Evolutionary conservation across 2,888 invertebrate species (phyloP).

Genomic region (Folsomia manolachei): DNA sequence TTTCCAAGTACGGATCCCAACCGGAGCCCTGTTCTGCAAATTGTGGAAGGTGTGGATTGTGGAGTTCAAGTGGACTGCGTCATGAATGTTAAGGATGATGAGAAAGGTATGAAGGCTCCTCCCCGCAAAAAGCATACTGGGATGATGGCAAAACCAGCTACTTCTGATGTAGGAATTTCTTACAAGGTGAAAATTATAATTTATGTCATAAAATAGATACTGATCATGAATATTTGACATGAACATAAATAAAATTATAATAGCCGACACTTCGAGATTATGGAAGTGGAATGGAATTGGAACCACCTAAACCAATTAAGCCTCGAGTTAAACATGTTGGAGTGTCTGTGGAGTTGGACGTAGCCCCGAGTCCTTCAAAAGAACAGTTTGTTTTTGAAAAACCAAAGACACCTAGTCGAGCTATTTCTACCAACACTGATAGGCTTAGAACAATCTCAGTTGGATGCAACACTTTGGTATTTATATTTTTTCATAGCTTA

Average conservation of each 20-base stretch:
- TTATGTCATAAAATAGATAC: no score
- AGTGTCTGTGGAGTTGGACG: constrained; percentile 17
- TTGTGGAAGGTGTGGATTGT: constrained; percentile 47
- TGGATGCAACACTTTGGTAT: constrained; percentile 29
- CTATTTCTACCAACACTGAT: constrained; percentile 32
- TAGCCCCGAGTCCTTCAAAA: neutral
- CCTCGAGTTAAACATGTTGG: constrained; percentile 29
- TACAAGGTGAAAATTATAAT: constrained; percentile 36
- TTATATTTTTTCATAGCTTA: neutral
- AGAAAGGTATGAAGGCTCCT: neutral
- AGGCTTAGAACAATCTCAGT: constrained; percentile 19
- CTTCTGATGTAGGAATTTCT: constrained; percentile 57
- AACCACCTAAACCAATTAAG: constrained; percentile 24
- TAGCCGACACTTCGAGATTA: constrained; percentile 40
- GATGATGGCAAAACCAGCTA: constrained; percentile 53
- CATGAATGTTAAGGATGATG: neutral
- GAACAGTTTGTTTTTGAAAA: constrained; percentile 16
- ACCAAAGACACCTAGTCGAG: constrained; percentile 5
- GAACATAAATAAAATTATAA: constrained; percentile 2
- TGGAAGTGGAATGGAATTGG: constrained; percentile 18
- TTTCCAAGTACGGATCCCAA: constrained; percentile 28
- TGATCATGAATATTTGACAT: neutral
- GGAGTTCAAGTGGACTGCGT: constrained; percentile 39
- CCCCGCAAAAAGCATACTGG: constrained; percentile 30
- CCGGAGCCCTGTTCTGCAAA: constrained; percentile 42